A percentile compares a stretch with the other conserved stretches of the same genome.
Conservation (phyloP, 2,797 vertebrate species). For the Mionectes olivaceus region DNA sequence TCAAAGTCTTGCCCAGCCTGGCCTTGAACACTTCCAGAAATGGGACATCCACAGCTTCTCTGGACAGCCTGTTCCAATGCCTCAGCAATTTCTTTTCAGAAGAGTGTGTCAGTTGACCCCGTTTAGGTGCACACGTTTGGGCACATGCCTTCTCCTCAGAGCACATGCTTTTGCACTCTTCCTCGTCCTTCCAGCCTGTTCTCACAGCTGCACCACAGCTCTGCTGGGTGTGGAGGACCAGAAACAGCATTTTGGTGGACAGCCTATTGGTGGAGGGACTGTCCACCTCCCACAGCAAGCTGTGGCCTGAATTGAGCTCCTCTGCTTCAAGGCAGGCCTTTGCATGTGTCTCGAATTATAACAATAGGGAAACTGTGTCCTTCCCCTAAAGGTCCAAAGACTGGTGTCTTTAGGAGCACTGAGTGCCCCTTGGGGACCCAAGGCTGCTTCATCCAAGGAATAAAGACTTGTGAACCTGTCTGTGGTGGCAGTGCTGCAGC, state of each 20-base stretch:
- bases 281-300: fast-evolving
- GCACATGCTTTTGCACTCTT: not conserved
- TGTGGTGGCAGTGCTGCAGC: fast-evolving
- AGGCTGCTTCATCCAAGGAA: not conserved
- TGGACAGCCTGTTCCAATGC: not conserved
- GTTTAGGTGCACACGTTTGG: not conserved
- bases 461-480: not conserved
- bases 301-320: not conserved
- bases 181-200: not conserved
- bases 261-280: not conserved
- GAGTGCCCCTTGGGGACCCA: not conserved
- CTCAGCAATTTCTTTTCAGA: not conserved
- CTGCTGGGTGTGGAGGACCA: not conserved
- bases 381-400: not conserved
- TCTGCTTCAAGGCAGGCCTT: not conserved
- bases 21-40: not conserved
- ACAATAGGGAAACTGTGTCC: not conserved
- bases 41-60: not conserved
- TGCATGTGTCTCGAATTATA: fast-evolving
- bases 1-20: not conserved
- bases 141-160: not conserved
- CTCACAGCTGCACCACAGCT: not conserved
- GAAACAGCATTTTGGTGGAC: not conserved
- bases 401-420: not conserved
- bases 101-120: not conserved